Evolutionary conservation across 1,140 invertebrate genomes (phyloP).

Genomic region (Drosophila gunungcola): DNA sequence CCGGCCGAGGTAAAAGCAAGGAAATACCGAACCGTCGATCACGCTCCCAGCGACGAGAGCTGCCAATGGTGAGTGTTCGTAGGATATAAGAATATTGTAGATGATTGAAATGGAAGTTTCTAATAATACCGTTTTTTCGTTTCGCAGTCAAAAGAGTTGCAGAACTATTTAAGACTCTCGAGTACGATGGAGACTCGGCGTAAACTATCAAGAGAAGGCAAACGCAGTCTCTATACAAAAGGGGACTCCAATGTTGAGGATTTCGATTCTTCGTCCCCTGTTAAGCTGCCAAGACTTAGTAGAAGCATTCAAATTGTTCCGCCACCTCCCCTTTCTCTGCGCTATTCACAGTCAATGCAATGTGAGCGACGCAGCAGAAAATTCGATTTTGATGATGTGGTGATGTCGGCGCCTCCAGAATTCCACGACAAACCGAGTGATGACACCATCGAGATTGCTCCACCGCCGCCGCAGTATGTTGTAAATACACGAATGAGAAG

Average conservation of each 20-base stretch:
- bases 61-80: slow-evolving; percentile 20
- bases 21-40: neutral
- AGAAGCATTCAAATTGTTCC: slow-evolving; percentile 42
- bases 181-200: slow-evolving; percentile 26
- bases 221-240: slow-evolving; percentile 65
- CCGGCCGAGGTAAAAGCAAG: neutral
- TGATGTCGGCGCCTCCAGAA: neutral
- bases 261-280: neutral
- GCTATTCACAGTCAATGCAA: slow-evolving; percentile 34
- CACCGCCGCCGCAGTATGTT: slow-evolving; percentile 11
- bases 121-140: neutral
- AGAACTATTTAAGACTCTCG: slow-evolving; percentile 47
- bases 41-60: neutral
- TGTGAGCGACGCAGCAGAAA: neutral
- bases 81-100: neutral
- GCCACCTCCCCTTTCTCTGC: slow-evolving; percentile 41
- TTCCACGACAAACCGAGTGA: neutral
- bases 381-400: neutral
- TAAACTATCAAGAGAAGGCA: slow-evolving; percentile 2
- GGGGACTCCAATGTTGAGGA: slow-evolving; percentile 54
- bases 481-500: neutral
- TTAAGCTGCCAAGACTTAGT: slow-evolving; percentile 9
- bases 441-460: neutral
- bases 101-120: too few relatives aligned
- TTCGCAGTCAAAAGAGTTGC: slow-evolving; percentile 40